phyloP scores from a whole-genome alignment of 1,140 invertebrate species.

The Danaus melanippus region DNA sequence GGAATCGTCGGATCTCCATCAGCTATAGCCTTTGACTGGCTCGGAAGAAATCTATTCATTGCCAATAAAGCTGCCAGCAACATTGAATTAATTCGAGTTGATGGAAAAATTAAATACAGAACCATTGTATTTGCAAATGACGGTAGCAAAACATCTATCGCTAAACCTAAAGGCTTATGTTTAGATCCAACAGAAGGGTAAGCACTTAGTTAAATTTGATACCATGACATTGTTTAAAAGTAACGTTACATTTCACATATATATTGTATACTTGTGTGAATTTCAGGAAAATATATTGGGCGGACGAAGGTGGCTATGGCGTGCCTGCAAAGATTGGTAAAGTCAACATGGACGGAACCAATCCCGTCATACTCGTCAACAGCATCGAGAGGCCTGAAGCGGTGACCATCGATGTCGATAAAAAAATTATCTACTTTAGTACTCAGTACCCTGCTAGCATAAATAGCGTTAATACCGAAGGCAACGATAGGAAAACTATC shows the following conservation, averaged over 20 bases:
- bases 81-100: slow-evolving; percentile 92
- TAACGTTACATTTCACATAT: background rate
- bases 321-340: slow-evolving; percentile 92
- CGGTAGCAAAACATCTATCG: slow-evolving; percentile 88
- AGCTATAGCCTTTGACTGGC: slow-evolving; percentile 95
- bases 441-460: slow-evolving; percentile 82
- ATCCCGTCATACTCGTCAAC: slow-evolving; percentile 80
- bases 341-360: slow-evolving; percentile 94
- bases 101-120: slow-evolving; percentile 87
- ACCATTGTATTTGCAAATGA: slow-evolving; percentile 92
- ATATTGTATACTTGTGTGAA: slow-evolving; percentile 6
- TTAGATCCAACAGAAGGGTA: slow-evolving; percentile 93
- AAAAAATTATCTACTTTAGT: slow-evolving; percentile 90
- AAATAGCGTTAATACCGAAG: slow-evolving; percentile 83
- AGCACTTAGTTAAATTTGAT: slow-evolving; percentile 22
- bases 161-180: slow-evolving; percentile 88
- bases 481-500: slow-evolving; percentile 79
- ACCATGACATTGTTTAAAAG: background rate
- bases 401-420: slow-evolving; percentile 88
- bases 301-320: slow-evolving; percentile 93
- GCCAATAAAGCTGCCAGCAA: slow-evolving; percentile 93
- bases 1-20: slow-evolving; percentile 93
- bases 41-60: slow-evolving; percentile 95
- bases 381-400: slow-evolving; percentile 83
- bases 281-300: slow-evolving; percentile 90